Percentiles rank a stretch among this genome's conserved stretches.
Evolutionary conservation across 2,888 invertebrate genomes (phyloP).

Genomic region (Eilema sororculum): DNA sequence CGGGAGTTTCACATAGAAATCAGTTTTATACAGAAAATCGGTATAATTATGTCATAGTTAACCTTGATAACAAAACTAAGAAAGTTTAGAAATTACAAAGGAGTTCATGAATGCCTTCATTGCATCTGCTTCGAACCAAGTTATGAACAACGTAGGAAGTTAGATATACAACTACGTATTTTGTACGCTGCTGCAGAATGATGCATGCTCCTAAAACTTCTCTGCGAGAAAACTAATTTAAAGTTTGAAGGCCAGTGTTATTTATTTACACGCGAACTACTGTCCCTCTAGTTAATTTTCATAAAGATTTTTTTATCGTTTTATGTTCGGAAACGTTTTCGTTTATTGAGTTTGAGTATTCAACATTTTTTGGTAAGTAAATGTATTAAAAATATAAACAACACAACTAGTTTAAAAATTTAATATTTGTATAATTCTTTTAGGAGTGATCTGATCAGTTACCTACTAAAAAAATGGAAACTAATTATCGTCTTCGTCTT

Average conservation of each 20-base stretch:
- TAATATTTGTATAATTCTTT: no score
- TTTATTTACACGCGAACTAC: slow-evolving; percentile 55
- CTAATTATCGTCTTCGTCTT: no score
- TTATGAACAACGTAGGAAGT: not conserved
- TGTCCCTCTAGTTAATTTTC: slow-evolving; percentile 43
- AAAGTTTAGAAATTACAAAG: not conserved
- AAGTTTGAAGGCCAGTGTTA: slow-evolving; percentile 65
- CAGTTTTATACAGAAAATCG: no score
- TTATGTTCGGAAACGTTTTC: not conserved
- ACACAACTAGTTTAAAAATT: no score
- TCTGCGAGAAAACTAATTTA: slow-evolving; percentile 65
- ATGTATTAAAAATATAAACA: not conserved
- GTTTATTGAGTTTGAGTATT: not conserved
- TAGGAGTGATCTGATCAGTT: no score
- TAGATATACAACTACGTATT: slow-evolving; percentile 42
- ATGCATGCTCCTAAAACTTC: slow-evolving; percentile 62
- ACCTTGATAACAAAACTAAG: not conserved
- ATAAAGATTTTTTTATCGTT: slow-evolving; percentile 13
- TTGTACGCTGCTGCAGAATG: slow-evolving; percentile 56
- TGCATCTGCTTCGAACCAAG: slow-evolving; percentile 1
- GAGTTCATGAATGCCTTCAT: not conserved
- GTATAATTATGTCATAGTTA: not conserved
- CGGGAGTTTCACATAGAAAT: no score
- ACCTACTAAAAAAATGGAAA: no score
- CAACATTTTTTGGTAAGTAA: not conserved